Evolutionary conservation across 2,797 vertebrate species (phyloP).

Genomic region (Sebastes alutus): DNA sequence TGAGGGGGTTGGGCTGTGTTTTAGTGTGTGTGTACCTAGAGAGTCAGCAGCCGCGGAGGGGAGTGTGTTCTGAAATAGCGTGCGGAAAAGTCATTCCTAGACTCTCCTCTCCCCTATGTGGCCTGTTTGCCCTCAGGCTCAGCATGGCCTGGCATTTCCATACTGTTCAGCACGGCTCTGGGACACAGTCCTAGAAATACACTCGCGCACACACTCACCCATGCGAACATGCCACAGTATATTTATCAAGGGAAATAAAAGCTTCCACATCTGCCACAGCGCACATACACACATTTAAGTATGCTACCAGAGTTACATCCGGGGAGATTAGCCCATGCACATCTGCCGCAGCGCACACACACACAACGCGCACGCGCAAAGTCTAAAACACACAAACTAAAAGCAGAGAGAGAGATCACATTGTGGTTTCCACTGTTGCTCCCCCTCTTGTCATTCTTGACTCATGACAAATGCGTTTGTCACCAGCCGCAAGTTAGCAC

Average conservation of each 20-base stretch:
- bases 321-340: not conserved
- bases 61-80: slow-evolving; percentile 51
- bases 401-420: slow-evolving; percentile 37
- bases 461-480: slow-evolving; percentile 49
- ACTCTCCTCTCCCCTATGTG: slow-evolving; percentile 45
- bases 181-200: slow-evolving; percentile 17
- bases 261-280: slow-evolving; percentile 3
- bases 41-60: slow-evolving; percentile 15
- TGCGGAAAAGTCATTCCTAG: slow-evolving; percentile 57
- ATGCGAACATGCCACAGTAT: slow-evolving; percentile 1
- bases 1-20: not conserved
- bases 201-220: not conserved
- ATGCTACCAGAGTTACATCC: not conserved
- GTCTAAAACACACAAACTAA: slow-evolving; percentile 33
- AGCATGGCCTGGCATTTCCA: slow-evolving; percentile 65
- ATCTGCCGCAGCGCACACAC: not conserved
- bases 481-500: slow-evolving; percentile 47
- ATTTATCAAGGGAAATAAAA: slow-evolving; percentile 31
- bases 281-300: not conserved
- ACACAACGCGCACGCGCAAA: not conserved
- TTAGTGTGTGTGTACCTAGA: slow-evolving; percentile 3
- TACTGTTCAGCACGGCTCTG: slow-evolving; percentile 42
- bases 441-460: slow-evolving; percentile 49
- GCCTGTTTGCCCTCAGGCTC: slow-evolving; percentile 49
- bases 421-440: slow-evolving; percentile 47